These are phyloP conservation scores for Chromis chromis DNA, from an alignment of 2,797 vertebrate species.

Conservation along the genomic window DNA sequence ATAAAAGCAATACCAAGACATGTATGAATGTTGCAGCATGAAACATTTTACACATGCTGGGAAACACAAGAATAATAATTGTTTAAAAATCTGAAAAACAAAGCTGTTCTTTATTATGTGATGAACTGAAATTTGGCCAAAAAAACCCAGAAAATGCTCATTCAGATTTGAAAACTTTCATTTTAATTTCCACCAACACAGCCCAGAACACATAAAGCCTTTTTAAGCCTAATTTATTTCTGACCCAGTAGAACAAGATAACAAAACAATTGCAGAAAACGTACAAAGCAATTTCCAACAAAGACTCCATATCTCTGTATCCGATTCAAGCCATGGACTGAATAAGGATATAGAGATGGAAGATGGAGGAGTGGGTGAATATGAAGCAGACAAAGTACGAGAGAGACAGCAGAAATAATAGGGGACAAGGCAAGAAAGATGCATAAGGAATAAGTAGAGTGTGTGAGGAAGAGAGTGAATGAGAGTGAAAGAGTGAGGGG, in stretches of 20 bases:
- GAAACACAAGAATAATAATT: background rate
- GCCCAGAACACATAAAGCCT: constrained; percentile 1
- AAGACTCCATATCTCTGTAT: constrained; percentile 18
- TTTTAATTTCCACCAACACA: constrained; percentile 17
- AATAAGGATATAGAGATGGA: constrained; percentile 29
- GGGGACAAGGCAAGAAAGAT: constrained; percentile 23
- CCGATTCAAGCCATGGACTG: constrained; percentile 28
- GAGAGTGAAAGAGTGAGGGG: constrained; percentile 53
- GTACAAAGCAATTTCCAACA: constrained; percentile 35
- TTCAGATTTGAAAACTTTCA: constrained; percentile 11
- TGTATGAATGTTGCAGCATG: no score
- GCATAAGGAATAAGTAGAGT: constrained; percentile 23
- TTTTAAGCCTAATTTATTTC: constrained; percentile 18
- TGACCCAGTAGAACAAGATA: constrained; percentile 26
- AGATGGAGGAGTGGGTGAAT: constrained; percentile 33
- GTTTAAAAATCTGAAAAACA: background rate
- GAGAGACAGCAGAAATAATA: constrained; percentile 44
- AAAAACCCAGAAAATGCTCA: background rate
- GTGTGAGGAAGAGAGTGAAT: constrained; percentile 20
- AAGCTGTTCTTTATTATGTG: background rate
- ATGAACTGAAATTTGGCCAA: background rate
- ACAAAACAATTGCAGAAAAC: constrained; percentile 23
- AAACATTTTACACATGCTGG: no score
- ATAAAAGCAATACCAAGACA: no score
- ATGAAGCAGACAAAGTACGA: constrained; percentile 42